Percentiles rank a stretch among this genome's conserved stretches.
Conservation (phyloP, 2,113 vertebrate genomes). For the Stigmatopora argus region DNA sequence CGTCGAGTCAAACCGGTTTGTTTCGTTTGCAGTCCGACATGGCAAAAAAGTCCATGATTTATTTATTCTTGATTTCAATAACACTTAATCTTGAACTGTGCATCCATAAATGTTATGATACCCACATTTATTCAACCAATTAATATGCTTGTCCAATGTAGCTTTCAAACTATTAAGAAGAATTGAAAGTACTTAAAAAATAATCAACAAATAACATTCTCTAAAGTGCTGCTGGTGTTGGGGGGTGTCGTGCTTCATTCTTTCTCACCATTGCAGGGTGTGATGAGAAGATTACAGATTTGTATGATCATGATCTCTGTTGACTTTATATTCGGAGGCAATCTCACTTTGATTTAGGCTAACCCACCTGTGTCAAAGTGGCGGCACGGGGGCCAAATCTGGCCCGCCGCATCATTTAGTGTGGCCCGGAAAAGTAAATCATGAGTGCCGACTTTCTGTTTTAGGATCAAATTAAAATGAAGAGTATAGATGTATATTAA, state of each 20-base stretch:
- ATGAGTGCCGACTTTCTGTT: too few relatives aligned
- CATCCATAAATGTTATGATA: neutral
- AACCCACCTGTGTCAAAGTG: too few relatives aligned
- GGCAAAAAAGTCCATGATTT: conserved; percentile 41
- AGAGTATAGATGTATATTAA: too few relatives aligned
- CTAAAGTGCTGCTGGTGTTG: too few relatives aligned
- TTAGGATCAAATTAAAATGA: too few relatives aligned
- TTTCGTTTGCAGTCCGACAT: conserved; percentile 25
- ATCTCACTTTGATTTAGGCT: neutral
- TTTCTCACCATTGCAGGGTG: neutral
- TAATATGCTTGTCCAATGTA: neutral
- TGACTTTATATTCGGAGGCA: neutral
- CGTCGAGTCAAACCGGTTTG: neutral
- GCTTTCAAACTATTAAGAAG: neutral
- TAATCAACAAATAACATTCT: too few relatives aligned
- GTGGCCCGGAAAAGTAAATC: too few relatives aligned
- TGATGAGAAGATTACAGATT: neutral
- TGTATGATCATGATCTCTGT: neutral
- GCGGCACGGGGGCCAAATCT: too few relatives aligned
- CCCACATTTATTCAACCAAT: neutral
- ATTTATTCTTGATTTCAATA: conserved; percentile 48
- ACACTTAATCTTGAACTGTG: conserved; percentile 13
- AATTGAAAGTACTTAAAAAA: neutral
- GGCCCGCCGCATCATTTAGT: too few relatives aligned
- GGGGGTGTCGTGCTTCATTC: neutral